phyloP scores from a whole-genome alignment of 2,113 vertebrate genomes.

The Zosterops lateralis region DNA sequence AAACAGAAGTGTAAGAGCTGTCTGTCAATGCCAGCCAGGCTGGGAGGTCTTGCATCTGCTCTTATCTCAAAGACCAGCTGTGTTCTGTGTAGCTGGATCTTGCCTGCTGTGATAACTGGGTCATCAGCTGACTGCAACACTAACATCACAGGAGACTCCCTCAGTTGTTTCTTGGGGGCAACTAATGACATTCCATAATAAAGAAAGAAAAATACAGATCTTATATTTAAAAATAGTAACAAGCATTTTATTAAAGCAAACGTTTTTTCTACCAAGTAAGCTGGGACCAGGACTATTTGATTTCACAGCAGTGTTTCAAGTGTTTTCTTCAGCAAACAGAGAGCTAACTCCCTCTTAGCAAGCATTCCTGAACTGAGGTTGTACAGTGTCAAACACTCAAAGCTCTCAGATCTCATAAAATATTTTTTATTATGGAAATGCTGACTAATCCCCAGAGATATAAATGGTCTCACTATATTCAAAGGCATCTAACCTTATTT shows the following conservation, averaged over 20 bases:
- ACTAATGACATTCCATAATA: neutral
- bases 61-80: conserved; percentile 45
- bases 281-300: neutral
- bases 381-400: neutral
- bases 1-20: neutral
- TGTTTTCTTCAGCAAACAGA: neutral
- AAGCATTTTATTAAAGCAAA: neutral
- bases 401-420: neutral
- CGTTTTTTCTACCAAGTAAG: neutral
- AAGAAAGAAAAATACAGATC: neutral
- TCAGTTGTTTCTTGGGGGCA: neutral
- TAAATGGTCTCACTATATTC: neutral
- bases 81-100: neutral
- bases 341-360: neutral
- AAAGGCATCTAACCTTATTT: neutral
- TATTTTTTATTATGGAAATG: neutral
- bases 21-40: neutral
- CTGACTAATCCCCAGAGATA: neutral
- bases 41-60: neutral
- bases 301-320: neutral
- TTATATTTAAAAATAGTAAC: neutral
- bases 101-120: conserved; percentile 28
- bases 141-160: neutral
- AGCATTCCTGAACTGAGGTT: neutral
- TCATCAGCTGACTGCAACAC: neutral